A percentile compares a stretch with the other conserved stretches of the same genome.
Evolutionary conservation across 2,113 vertebrate genomes (phyloP).

Genomic region (Nyctibius bracteatus): DNA sequence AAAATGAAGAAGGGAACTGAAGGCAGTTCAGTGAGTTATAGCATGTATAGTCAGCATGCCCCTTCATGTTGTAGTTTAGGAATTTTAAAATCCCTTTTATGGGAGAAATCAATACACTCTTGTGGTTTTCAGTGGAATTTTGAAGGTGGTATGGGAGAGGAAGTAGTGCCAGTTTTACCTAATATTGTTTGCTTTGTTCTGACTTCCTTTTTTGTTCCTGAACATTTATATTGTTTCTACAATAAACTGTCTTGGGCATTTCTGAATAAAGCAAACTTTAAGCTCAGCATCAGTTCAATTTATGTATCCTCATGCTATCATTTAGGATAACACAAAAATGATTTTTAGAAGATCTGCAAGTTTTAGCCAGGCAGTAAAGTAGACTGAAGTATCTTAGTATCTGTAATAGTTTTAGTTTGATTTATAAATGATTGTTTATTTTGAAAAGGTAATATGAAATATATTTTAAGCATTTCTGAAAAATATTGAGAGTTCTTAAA

Average conservation of each 20-base stretch:
- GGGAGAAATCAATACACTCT: background rate
- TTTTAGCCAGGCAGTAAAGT: background rate
- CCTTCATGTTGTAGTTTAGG: background rate
- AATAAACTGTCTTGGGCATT: background rate
- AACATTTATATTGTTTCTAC: background rate
- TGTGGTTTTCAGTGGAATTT: background rate
- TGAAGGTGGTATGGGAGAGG: background rate
- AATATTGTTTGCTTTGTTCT: background rate
- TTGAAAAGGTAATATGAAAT: background rate
- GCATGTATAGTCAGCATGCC: background rate
- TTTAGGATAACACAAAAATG: background rate
- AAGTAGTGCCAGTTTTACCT: background rate
- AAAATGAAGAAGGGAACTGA: background rate
- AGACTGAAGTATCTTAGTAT: background rate
- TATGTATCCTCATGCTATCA: background rate
- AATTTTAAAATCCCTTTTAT: background rate
- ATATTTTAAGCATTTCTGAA: background rate
- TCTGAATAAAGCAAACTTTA: background rate
- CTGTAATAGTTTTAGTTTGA: background rate
- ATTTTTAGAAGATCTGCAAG: background rate
- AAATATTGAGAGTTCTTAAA: background rate
- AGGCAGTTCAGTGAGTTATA: background rate
- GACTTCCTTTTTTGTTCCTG: background rate
- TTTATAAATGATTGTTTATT: background rate
- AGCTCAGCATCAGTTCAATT: background rate